Evolutionary conservation across 2,797 vertebrate species (phyloP).

Genomic region (Leptatherina wallacei): DNA sequence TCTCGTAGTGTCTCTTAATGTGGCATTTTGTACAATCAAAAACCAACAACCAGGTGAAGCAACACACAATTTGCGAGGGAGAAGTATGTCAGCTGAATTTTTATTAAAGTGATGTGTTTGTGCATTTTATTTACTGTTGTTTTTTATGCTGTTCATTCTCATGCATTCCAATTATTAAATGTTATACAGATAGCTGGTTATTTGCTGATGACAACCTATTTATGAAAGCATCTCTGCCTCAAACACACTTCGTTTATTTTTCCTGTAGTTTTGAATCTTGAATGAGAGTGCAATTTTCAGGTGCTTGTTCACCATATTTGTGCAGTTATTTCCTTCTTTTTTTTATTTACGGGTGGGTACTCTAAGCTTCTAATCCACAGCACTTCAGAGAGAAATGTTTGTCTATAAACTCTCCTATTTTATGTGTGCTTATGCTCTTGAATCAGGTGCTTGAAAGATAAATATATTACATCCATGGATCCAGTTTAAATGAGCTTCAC

Average conservation of each 20-base stretch:
- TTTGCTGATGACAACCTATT: constrained; percentile 2
- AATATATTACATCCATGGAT: not conserved
- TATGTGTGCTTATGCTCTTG: constrained; percentile 8
- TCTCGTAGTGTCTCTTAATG: constrained; percentile 1
- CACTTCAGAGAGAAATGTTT: constrained; percentile 2
- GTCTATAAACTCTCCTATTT: not conserved
- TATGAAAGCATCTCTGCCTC: not conserved
- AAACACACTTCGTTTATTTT: not conserved
- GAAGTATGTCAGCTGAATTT: not conserved
- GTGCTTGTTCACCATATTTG: not conserved
- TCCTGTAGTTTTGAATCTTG: not conserved
- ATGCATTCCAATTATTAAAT: not conserved
- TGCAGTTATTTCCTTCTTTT: not conserved
- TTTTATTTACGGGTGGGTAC: not conserved
- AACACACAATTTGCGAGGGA: not conserved
- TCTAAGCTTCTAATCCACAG: not conserved
- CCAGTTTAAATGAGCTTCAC: not conserved
- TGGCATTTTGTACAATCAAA: not conserved
- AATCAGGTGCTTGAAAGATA: not conserved
- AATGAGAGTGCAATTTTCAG: not conserved
- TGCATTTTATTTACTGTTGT: not conserved
- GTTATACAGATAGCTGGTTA: not conserved
- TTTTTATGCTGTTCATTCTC: not conserved
- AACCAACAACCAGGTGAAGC: not conserved
- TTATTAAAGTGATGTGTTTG: constrained; percentile 7